Evolutionary conservation across 2,113 vertebrate genomes (phyloP).

Genomic region (Sialia sialis): DNA sequence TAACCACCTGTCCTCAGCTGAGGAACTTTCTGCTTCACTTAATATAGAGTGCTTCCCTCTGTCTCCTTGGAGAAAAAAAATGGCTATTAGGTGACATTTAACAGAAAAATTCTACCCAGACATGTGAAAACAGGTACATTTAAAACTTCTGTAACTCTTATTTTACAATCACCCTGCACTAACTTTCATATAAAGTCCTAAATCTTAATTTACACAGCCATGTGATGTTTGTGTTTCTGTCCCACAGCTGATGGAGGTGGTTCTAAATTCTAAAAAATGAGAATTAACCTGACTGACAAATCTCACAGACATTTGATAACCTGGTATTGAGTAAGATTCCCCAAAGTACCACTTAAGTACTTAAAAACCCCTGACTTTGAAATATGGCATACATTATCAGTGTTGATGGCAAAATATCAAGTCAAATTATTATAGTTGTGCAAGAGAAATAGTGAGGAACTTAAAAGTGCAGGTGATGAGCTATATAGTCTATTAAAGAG

Average conservation of each 20-base stretch:
- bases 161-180: background rate
- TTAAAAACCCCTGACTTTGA: background rate
- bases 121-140: background rate
- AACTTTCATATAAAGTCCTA: background rate
- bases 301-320: background rate
- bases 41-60: background rate
- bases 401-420: background rate
- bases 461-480: background rate
- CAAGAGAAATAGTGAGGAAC: background rate
- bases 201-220: background rate
- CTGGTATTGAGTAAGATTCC: background rate
- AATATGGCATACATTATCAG: background rate
- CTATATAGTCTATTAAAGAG: background rate
- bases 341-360: background rate
- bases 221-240: background rate
- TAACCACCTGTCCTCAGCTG: background rate
- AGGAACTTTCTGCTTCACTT: background rate
- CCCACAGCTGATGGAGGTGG: background rate
- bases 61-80: background rate
- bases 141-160: background rate
- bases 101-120: background rate
- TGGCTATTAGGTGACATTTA: background rate
- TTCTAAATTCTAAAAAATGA: background rate
- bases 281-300: background rate
- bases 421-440: background rate